Evolutionary conservation across 2,797 vertebrate genomes (phyloP).

Genomic region (Denticeps clupeoides): DNA sequence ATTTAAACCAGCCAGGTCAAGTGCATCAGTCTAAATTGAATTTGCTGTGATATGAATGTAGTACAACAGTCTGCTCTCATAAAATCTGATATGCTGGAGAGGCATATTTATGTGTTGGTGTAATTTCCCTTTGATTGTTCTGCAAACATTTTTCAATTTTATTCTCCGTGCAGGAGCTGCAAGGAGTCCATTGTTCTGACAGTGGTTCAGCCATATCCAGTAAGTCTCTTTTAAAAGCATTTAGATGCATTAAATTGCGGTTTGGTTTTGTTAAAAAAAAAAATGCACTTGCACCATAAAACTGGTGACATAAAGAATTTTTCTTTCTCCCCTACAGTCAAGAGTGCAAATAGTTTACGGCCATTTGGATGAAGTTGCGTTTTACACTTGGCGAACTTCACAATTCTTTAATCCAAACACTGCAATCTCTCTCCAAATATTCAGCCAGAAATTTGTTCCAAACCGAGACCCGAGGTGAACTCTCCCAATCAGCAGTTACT

Average conservation of each 20-base stretch:
- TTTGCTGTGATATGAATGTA: too few relatives aligned
- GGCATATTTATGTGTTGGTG: too few relatives aligned
- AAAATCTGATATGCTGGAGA: background rate
- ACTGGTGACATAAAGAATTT: background rate
- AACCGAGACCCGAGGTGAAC: slow-evolving; percentile 30
- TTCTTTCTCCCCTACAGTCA: background rate
- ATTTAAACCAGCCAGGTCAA: too few relatives aligned
- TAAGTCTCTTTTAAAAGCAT: slow-evolving; percentile 47
- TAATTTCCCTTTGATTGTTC: too few relatives aligned
- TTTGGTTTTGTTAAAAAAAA: background rate
- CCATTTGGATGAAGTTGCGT: slow-evolving; percentile 18
- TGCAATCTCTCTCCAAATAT: slow-evolving; percentile 19
- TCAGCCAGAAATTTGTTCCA: slow-evolving; percentile 19
- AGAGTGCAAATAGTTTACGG: background rate
- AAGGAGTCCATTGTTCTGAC: slow-evolving; percentile 94
- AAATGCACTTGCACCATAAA: background rate
- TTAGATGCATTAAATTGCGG: too few relatives aligned
- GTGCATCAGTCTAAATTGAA: too few relatives aligned
- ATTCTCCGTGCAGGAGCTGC: slow-evolving; percentile 73
- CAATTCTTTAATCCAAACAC: slow-evolving; percentile 17
- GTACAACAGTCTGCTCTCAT: too few relatives aligned
- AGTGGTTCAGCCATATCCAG: slow-evolving; percentile 91
- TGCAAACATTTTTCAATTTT: too few relatives aligned
- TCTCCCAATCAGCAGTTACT: slow-evolving; percentile 31
- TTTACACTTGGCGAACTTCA: slow-evolving; percentile 21